Conservation (phyloP, 2,113 vertebrate genomes). For the Engystomops pustulosus region DNA sequence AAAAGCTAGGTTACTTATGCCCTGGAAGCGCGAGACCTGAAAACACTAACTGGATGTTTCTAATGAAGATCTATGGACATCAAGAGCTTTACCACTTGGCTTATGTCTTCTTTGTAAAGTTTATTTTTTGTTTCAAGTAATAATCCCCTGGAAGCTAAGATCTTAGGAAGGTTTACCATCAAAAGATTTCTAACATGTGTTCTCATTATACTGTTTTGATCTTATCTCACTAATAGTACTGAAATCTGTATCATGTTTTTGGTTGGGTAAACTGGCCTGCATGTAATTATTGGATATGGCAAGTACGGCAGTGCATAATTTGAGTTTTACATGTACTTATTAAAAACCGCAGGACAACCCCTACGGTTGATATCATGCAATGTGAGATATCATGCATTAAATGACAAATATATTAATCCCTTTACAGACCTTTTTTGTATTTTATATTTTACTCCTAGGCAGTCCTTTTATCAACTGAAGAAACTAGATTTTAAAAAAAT, state of each 20-base stretch:
- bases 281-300: conserved; percentile 43
- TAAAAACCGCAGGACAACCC: no score
- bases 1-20: conserved; percentile 43
- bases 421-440: no score
- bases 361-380: no score
- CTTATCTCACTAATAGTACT: conserved; percentile 57
- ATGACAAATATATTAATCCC: no score
- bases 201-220: conserved; percentile 56
- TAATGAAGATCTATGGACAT: conserved; percentile 42
- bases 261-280: conserved; percentile 48
- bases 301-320: background rate
- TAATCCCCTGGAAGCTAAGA: conserved; percentile 54
- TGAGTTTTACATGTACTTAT: background rate
- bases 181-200: conserved; percentile 56
- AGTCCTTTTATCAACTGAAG: no score
- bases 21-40: conserved; percentile 24
- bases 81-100: conserved; percentile 49
- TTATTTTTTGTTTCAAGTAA: conserved; percentile 53
- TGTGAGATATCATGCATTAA: no score
- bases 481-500: no score
- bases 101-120: conserved; percentile 53
- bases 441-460: no score
- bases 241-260: conserved; percentile 49
- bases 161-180: conserved; percentile 52
- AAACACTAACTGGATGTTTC: conserved; percentile 30